Conservation (phyloP, 2,797 vertebrate species). For the Apogon talboti region DNA sequence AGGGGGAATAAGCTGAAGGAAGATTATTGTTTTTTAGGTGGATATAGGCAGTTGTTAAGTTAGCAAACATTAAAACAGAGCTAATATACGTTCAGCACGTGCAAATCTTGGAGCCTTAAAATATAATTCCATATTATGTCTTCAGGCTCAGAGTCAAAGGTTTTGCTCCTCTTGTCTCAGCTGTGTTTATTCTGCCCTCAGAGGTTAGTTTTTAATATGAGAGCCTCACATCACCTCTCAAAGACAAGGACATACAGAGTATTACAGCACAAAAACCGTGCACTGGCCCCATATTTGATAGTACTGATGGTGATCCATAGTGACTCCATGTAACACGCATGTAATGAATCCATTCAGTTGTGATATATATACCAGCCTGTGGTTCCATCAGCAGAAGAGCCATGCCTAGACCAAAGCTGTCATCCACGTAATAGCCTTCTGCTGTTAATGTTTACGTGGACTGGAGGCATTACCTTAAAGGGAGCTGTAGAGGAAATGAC, state of each 20-base stretch:
- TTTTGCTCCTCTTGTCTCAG: not conserved
- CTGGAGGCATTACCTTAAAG: not conserved
- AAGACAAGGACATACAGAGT: not conserved
- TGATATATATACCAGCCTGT: constrained; percentile 1
- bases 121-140: too few species aligned
- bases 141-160: too few species aligned
- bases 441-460: not conserved
- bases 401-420: not conserved
- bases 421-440: constrained; percentile 16
- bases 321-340: not conserved
- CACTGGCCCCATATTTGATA: not conserved
- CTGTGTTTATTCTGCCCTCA: not conserved
- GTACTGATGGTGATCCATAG: not conserved
- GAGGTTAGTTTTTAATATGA: too few species aligned
- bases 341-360: constrained; percentile 7
- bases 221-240: not conserved
- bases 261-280: not conserved
- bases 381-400: not conserved
- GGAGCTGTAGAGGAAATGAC: not conserved
- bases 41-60: too few species aligned
- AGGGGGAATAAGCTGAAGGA: too few species aligned
- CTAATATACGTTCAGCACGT: too few species aligned
- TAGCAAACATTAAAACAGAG: too few species aligned
- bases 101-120: too few species aligned
- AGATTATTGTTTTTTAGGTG: too few species aligned